These are phyloP conservation scores for Sminthurinus signatus DNA, from an alignment of 1,140 invertebrate species.

Conservation along the genomic window DNA sequence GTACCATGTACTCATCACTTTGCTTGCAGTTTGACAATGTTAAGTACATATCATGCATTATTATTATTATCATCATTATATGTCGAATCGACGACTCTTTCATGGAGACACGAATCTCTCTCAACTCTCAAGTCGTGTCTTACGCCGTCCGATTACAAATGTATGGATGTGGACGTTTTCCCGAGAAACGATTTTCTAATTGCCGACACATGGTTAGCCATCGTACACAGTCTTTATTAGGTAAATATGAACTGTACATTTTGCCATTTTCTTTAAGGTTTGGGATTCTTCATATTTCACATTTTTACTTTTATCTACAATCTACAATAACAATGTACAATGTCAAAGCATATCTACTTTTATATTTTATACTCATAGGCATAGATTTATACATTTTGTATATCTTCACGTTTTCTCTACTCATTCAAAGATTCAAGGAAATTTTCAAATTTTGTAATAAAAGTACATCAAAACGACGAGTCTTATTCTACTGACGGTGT, in stretches of 20 bases:
- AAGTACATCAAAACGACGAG: too few species aligned
- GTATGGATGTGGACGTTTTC: constrained; percentile 9
- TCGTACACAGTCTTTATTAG: constrained; percentile 16
- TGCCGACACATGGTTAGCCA: constrained; percentile 31
- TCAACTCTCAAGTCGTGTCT: constrained; percentile 30
- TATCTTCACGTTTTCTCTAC: too few species aligned
- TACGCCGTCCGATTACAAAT: constrained; percentile 11
- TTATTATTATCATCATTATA: too few species aligned
- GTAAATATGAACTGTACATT: neutral
- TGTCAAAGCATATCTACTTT: neutral
- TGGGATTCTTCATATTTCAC: too few species aligned
- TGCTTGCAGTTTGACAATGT: neutral
- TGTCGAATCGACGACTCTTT: neutral
- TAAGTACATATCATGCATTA: too few species aligned
- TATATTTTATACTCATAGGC: too few species aligned
- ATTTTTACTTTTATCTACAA: neutral
- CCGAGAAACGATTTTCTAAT: constrained; percentile 31
- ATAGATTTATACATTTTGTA: too few species aligned
- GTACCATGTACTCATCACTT: too few species aligned
- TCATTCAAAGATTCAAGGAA: too few species aligned
- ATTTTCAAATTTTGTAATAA: too few species aligned
- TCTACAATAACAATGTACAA: neutral
- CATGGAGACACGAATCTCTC: constrained; percentile 19
- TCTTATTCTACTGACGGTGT: too few species aligned
- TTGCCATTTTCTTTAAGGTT: too few species aligned